Evolutionary conservation across 2,113 vertebrate species (phyloP).

Genomic region (Sinocyclocheilus anophthalmus): DNA sequence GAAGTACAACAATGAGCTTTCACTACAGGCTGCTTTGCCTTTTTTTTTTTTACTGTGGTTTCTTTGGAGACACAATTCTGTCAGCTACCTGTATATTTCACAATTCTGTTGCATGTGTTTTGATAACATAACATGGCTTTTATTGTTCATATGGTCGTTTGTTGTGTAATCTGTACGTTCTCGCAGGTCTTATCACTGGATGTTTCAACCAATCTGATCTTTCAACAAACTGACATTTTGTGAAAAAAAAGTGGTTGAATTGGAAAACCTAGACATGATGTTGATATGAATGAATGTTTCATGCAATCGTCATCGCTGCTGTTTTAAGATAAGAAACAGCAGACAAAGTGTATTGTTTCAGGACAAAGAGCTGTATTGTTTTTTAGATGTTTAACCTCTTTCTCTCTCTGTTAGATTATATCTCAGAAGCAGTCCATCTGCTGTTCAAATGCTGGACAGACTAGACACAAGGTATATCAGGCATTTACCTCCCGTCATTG

Average conservation of each 20-base stretch:
- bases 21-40: background rate
- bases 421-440: slow-evolving; percentile 51
- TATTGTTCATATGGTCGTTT: background rate
- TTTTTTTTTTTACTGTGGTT: background rate
- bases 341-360: slow-evolving; percentile 35
- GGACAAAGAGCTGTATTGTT: slow-evolving; percentile 48
- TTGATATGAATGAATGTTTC: slow-evolving; percentile 21
- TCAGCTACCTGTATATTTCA: background rate
- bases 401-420: slow-evolving; percentile 46
- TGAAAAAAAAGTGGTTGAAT: background rate
- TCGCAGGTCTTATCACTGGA: too few species aligned
- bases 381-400: slow-evolving; percentile 39
- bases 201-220: background rate
- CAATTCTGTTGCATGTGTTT: background rate
- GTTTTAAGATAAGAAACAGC: background rate
- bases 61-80: background rate
- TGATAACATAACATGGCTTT: background rate
- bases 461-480: slow-evolving; percentile 54
- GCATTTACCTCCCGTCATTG: background rate
- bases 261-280: slow-evolving; percentile 12
- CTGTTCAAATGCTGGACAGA: slow-evolving; percentile 33
- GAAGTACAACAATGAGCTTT: slow-evolving; percentile 24
- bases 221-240: background rate
- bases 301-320: background rate
- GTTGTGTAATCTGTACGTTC: background rate